Evolutionary conservation across 37 sponge, comb jelly and placozoan genomes (phyloP), one percentile per base, ranked within the genome.

Genomic region (Spongia lamella): DNA sequence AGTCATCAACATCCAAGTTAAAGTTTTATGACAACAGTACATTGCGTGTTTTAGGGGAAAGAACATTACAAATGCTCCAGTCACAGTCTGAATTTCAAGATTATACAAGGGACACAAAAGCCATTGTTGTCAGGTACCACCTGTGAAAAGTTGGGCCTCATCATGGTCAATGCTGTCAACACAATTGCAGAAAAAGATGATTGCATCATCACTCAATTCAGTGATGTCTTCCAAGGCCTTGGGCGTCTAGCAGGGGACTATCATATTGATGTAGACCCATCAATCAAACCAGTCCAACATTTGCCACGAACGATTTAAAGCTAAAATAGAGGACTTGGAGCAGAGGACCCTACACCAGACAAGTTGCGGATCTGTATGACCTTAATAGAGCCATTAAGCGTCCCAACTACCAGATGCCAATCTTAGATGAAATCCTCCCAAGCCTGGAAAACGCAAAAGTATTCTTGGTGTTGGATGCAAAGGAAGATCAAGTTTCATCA

Each of bases 351-450:
- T n/a, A n/a, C n/a, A n/a, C 77, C 20, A 37, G 84, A 55, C 27
- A 77, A 24, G 76, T 77, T 55, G 4, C 68, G 27, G 77, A 83
- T 55, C 84, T 70, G 20, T 19, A 40, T 38, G 70, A 78, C 30
- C 84, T 83, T 38, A 76, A 83, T 47, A 13, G 25, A 38, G 68
- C 84, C 20, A 66, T 83, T 29, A 47, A n/a, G 50, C 53, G 84
- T 27, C 35, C 59, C 25, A 71, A 80, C 49, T 72, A 51, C 50
- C 63, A 53, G 19, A 70, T 38, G 26, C 72, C 72, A 3, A 68
- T 62, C 21, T 43, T 68, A n/a, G 71, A 80, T 34, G 81, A 80
- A 25, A 22, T 80, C 19, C 33, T 72, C 31, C 58, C 71, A 17
- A 29, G 29, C 15, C 38, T 80, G 62, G 19, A 25, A 30, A 53